phyloP scores from a whole-genome alignment of 2,797 vertebrate species.

The Siniperca obscura region DNA sequence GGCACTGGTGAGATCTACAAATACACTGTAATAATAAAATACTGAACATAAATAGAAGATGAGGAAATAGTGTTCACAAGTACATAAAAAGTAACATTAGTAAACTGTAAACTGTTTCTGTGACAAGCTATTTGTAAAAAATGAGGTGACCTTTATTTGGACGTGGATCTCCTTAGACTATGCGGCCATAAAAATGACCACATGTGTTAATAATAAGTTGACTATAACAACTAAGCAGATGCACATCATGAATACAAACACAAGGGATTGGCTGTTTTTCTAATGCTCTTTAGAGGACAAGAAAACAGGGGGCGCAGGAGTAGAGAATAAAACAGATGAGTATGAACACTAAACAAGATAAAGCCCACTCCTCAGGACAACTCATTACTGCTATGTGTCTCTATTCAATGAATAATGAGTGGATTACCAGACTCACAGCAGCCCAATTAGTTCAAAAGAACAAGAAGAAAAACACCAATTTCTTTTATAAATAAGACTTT shows the following conservation, averaged over 20 bases:
- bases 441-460: constrained; percentile 35
- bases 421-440: constrained; percentile 34
- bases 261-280: not conserved
- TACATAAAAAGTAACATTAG: not conserved
- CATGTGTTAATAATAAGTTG: not conserved
- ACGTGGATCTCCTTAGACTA: not conserved
- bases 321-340: constrained; percentile 1
- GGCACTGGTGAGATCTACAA: not conserved
- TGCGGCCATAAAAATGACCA: constrained; percentile 5
- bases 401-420: constrained; percentile 41
- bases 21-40: not conserved
- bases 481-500: constrained; percentile 32
- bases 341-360: not conserved
- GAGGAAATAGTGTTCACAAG: not conserved
- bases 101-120: not conserved
- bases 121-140: not conserved
- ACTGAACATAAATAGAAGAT: not conserved
- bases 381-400: constrained; percentile 41
- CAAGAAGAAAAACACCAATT: not conserved
- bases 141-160: not conserved
- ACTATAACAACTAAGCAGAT: not conserved
- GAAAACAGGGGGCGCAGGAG: not conserved
- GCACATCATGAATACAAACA: not conserved
- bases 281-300: not conserved
- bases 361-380: constrained; percentile 16